Evolutionary conservation across 2,113 vertebrate genomes (phyloP).

Genomic region (Chloroceryle aenea): DNA sequence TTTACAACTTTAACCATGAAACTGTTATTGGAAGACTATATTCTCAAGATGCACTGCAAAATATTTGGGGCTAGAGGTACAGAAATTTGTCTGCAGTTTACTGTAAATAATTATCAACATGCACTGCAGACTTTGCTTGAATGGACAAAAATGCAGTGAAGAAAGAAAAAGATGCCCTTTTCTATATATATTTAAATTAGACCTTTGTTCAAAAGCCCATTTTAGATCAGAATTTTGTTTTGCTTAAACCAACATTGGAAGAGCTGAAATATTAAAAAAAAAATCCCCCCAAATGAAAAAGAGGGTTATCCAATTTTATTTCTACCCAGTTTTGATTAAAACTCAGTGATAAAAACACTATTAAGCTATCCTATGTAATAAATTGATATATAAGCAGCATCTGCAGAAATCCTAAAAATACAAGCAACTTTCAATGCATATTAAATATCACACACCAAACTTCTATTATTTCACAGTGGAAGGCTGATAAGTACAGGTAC

Average conservation of each 20-base stretch:
- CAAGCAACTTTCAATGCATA: not conserved
- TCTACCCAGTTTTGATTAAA: constrained; percentile 32
- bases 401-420: constrained; percentile 11
- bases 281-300: constrained; percentile 3
- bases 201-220: constrained; percentile 40
- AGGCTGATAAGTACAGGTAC: not conserved
- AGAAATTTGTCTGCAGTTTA: not conserved
- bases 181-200: constrained; percentile 69
- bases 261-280: not conserved
- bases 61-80: not conserved
- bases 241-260: constrained; percentile 43
- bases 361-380: not conserved
- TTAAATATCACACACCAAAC: not conserved
- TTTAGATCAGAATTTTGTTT: constrained; percentile 2
- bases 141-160: constrained; percentile 12
- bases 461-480: no score
- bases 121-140: not conserved
- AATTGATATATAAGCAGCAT: not conserved
- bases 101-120: not conserved
- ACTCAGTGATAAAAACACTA: not conserved
- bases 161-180: constrained; percentile 38
- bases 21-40: not conserved
- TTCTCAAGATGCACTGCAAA: not conserved
- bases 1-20: not conserved
- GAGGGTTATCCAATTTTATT: constrained; percentile 24